phyloP scores from a whole-genome alignment of 1,140 invertebrate genomes.

The Rhagoletis pomonella region DNA sequence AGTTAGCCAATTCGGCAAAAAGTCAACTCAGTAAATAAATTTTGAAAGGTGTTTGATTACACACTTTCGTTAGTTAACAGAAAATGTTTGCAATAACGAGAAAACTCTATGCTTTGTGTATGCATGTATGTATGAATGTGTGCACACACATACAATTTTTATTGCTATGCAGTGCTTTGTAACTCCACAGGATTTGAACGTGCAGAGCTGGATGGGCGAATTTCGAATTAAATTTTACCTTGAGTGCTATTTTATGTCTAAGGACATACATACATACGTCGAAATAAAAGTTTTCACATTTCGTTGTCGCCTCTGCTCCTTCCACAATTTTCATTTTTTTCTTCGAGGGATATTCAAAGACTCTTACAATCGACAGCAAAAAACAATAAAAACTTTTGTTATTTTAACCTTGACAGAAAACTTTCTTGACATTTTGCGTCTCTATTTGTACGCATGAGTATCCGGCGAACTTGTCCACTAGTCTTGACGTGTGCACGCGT shows the following conservation, averaged over 20 bases:
- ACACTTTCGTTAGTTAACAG: background rate
- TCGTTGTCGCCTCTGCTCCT: background rate
- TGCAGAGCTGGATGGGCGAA: background rate
- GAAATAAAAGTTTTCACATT: conserved; percentile 55
- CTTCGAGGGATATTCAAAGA: background rate
- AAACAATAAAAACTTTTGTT: conserved; percentile 55
- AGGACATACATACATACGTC: background rate
- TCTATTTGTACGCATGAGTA: conserved; percentile 20
- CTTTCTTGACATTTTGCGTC: conserved; percentile 38
- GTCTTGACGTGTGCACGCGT: background rate
- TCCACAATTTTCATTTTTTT: background rate
- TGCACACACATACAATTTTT: background rate
- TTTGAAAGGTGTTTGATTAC: background rate
- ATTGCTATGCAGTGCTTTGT: conserved; percentile 2
- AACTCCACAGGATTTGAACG: background rate
- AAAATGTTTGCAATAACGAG: background rate
- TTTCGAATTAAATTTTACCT: conserved; percentile 45
- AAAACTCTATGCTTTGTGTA: background rate
- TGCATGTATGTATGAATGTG: background rate
- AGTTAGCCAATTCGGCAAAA: background rate
- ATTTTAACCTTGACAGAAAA: conserved; percentile 55
- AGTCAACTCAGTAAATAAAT: conserved; percentile 11
- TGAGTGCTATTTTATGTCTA: conserved; percentile 40
- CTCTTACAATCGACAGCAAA: background rate
- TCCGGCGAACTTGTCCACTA: conserved; percentile 23